Evolutionary conservation across 2,797 vertebrate species (phyloP).

Genomic region (Eulemur coronatus): DNA sequence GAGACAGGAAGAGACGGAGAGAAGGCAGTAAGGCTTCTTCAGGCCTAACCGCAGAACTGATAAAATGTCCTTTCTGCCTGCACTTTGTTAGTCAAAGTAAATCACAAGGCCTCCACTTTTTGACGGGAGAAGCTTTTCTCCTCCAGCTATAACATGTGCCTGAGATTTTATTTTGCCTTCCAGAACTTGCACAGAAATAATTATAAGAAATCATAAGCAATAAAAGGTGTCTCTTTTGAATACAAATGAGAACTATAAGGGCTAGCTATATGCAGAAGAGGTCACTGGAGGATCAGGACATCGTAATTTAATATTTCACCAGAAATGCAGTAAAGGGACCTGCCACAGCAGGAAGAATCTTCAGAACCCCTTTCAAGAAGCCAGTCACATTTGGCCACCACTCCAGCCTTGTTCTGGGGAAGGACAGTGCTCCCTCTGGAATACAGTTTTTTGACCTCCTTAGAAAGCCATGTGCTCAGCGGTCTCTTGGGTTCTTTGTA

Average conservation of each 20-base stretch:
- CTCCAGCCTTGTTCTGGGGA: neutral
- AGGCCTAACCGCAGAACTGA: neutral
- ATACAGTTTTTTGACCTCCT: neutral
- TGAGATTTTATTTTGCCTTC: slow-evolving; percentile 32
- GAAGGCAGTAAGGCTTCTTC: neutral
- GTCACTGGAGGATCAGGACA: neutral
- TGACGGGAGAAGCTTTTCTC: neutral
- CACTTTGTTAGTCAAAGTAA: neutral
- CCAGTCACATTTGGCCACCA: neutral
- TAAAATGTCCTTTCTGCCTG: neutral
- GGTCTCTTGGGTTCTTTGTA: neutral
- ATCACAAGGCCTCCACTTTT: neutral
- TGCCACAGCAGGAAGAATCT: neutral
- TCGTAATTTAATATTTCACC: neutral
- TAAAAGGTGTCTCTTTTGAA: neutral
- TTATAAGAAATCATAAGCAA: neutral
- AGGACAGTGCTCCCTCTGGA: neutral
- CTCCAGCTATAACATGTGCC: neutral
- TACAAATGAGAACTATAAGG: neutral
- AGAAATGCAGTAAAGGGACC: neutral
- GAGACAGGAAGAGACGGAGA: neutral
- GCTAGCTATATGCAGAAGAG: neutral
- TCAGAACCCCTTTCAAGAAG: neutral
- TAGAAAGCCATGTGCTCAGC: neutral
- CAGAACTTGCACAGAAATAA: neutral